Base-by-base conservation (phyloP, 2,888 invertebrate species). In the Chloromyia formosa region DNA sequence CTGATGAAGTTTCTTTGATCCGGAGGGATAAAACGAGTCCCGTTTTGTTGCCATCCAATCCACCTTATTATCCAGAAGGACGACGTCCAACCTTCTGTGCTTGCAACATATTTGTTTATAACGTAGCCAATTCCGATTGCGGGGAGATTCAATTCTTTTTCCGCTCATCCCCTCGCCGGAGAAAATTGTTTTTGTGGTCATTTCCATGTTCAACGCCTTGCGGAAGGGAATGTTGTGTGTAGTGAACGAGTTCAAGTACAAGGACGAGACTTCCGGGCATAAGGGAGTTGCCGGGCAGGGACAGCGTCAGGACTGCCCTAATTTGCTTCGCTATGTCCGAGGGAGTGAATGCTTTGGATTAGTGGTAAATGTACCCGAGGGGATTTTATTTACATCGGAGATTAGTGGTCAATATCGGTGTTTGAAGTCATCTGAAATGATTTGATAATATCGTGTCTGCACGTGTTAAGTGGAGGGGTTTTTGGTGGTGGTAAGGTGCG, bases 131-230 rank as follows among this genome's bases (percentile, higher is more conserved):
- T 10, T 56, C 16, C 56, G 14, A 16, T 20, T 61, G 22, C 12
- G 20, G 1, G 61, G 22, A 22, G 60, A 60, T 22, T 20, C 16
- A 56, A 56, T 20, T 16, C 10, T 56, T 18, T 18, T 20, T 60
- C 23, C 12, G 20, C n/a, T 66, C 2, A 20, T 16, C 66, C n/a
- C 22, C 18, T 49, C 27, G 42, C 16, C 22, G 20, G 22, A 22
- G 66, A 49, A 66, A 66, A 66, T 66, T 49, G 23, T 49, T 40
- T 66, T 40, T 66, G 66, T 62, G 62, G 45, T 49, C 18, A 45
- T 45, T 66, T 66, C 45, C 66, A n/a, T 66, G 49, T 66, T 66
- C 66, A 22, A n/a, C 22, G 66, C 49, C 20, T 45, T 45, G 20
- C 45, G 22, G 23, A 45, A 66, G 27, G 27, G 27, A 35, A 7